These are phyloP conservation scores for Rhagonycha fulva DNA, from an alignment of 2,888 invertebrate species.

Conservation along the genomic window DNA sequence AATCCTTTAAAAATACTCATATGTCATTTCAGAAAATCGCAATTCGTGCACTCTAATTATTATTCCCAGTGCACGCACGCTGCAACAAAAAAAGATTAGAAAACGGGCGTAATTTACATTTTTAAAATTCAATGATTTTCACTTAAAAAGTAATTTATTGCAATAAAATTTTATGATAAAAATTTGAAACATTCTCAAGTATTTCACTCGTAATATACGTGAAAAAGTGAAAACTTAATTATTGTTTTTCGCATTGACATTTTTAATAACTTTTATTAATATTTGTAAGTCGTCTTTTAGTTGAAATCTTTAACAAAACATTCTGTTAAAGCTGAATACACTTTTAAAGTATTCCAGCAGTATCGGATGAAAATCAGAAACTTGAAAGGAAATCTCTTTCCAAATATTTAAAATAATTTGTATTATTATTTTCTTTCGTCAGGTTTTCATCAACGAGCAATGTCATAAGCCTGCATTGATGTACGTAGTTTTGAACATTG, in stretches of 20 bases:
- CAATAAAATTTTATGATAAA: background rate
- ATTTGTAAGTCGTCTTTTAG: background rate
- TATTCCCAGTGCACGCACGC: background rate
- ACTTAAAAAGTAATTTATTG: background rate
- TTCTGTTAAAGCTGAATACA: too few relatives aligned
- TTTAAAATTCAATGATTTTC: background rate
- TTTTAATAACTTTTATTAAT: too few relatives aligned
- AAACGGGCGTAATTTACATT: background rate
- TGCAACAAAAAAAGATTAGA: background rate
- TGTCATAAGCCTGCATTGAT: too few relatives aligned
- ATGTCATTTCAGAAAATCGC: background rate
- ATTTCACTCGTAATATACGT: background rate
- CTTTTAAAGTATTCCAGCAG: too few relatives aligned
- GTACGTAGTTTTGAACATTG: too few relatives aligned
- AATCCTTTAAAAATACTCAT: background rate
- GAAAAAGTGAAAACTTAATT: background rate
- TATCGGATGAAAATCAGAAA: too few relatives aligned
- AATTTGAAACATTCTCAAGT: background rate
- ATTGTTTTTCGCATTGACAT: background rate
- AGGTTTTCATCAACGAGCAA: too few relatives aligned
- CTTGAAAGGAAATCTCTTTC: too few relatives aligned
- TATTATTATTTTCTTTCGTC: too few relatives aligned
- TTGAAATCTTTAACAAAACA: background rate
- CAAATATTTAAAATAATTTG: too few relatives aligned
- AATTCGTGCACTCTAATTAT: background rate